phyloP scores from a whole-genome alignment of 2,113 vertebrate species.

The Caretta caretta region DNA sequence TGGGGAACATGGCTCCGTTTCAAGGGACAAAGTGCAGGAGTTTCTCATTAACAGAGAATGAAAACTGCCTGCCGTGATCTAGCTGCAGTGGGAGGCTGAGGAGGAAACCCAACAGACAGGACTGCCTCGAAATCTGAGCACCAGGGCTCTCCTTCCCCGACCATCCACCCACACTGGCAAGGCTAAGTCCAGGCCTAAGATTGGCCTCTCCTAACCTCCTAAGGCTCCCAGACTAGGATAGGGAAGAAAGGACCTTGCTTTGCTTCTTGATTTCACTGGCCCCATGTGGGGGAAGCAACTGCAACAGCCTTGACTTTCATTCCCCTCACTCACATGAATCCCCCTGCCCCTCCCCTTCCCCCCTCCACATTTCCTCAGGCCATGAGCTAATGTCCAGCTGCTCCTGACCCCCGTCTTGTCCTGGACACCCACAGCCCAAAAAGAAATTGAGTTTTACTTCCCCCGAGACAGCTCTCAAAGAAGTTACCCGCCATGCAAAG shows the following conservation, averaged over 20 bases:
- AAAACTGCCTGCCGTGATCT: constrained; percentile 45
- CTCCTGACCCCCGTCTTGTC: neutral
- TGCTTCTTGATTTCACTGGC: neutral
- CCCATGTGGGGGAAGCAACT: neutral
- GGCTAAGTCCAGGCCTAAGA: neutral
- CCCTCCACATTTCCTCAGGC: neutral
- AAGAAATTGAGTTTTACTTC: neutral
- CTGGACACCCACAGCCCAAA: neutral
- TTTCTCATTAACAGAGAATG: constrained; percentile 83
- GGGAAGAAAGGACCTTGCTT: neutral
- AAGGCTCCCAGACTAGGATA: neutral
- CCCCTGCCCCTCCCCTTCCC: rapidly evolving
- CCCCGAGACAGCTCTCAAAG: constrained; percentile 13
- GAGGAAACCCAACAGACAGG: neutral
- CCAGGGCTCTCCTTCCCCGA: neutral
- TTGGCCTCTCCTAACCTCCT: neutral
- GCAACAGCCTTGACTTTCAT: neutral
- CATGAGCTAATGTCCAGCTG: neutral
- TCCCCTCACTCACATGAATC: rapidly evolving
- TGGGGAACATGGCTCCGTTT: constrained; percentile 15
- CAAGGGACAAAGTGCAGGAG: constrained; percentile 83
- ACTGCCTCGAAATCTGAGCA: rapidly evolving
- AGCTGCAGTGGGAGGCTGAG: constrained; percentile 40
- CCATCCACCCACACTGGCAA: neutral
- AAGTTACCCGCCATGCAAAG: constrained; percentile 11